Conservation (phyloP, 2,888 invertebrate genomes). For the Dendrolimus pini region DNA sequence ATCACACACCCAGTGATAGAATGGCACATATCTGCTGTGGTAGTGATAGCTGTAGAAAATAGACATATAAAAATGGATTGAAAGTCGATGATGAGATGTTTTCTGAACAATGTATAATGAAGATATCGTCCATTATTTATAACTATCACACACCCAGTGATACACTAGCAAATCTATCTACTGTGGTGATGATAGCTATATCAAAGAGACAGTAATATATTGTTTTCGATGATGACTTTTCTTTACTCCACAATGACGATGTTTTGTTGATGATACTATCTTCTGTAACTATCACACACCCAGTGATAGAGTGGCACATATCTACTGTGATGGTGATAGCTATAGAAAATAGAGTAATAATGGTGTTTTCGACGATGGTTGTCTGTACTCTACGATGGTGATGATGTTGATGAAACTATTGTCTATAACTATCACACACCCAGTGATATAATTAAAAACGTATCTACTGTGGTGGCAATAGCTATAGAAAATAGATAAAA, state of each 20-base stretch:
- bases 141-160: slow-evolving; percentile 17
- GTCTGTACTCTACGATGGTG: too few species aligned
- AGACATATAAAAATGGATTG: neutral
- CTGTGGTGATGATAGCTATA: slow-evolving; percentile 5
- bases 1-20: slow-evolving; percentile 13
- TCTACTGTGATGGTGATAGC: slow-evolving; percentile 7
- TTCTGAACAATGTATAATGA: neutral
- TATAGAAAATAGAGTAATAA: neutral
- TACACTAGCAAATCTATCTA: slow-evolving; percentile 14
- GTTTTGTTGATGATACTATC: slow-evolving; percentile 1
- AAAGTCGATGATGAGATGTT: neutral
- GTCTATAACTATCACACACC: slow-evolving; percentile 8
- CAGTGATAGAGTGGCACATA: slow-evolving; percentile 15
- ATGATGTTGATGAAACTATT: neutral
- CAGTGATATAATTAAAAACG: slow-evolving; percentile 12
- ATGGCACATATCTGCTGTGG: slow-evolving; percentile 7
- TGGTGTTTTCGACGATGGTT: slow-evolving; percentile 1
- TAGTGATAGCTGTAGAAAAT: slow-evolving; percentile 7
- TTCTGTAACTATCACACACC: slow-evolving; percentile 12
- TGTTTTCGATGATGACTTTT: too few species aligned
- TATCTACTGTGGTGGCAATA: slow-evolving; percentile 3
- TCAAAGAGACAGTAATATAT: neutral
- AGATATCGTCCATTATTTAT: neutral
- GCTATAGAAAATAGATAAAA: too few species aligned
- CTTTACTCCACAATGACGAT: too few species aligned